Evolutionary conservation across 1,140 invertebrate species (phyloP).

Genomic region (Bombus superbus): DNA sequence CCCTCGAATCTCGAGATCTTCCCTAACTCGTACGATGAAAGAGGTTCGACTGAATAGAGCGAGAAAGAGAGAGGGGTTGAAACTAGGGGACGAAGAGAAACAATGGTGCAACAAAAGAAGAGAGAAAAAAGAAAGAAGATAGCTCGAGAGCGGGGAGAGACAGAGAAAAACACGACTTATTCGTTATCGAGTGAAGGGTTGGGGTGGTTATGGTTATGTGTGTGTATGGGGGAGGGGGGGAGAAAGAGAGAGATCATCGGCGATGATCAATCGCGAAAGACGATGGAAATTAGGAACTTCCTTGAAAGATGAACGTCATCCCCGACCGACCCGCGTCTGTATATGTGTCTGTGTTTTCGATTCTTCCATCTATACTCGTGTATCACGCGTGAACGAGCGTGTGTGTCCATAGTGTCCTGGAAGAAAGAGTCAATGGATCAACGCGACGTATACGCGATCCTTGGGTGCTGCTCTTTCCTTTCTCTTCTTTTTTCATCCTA

Average conservation of each 20-base stretch:
- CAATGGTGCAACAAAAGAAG: neutral
- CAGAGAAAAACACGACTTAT: slow-evolving; percentile 19
- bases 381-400: slow-evolving; percentile 15
- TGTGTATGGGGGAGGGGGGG: neutral
- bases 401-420: slow-evolving; percentile 4
- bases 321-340: slow-evolving; percentile 41
- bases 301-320: slow-evolving; percentile 49
- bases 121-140: slow-evolving; percentile 6
- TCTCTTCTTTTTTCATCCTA: neutral
- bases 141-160: slow-evolving; percentile 30
- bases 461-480: neutral
- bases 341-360: neutral
- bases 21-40: neutral
- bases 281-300: slow-evolving; percentile 53
- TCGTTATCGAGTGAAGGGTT: slow-evolving; percentile 15
- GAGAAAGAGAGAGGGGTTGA: slow-evolving; percentile 4
- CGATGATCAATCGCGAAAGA: slow-evolving; percentile 37
- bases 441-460: neutral
- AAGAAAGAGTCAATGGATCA: slow-evolving; percentile 21
- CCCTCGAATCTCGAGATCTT: neutral
- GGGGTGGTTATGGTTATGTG: neutral
- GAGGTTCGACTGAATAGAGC: slow-evolving; percentile 7
- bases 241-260: slow-evolving; percentile 43
- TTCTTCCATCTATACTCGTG: neutral
- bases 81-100: neutral